These are phyloP conservation scores for Drosophila emarginata DNA, from an alignment of 2,888 invertebrate species.

Conservation along the genomic window DNA sequence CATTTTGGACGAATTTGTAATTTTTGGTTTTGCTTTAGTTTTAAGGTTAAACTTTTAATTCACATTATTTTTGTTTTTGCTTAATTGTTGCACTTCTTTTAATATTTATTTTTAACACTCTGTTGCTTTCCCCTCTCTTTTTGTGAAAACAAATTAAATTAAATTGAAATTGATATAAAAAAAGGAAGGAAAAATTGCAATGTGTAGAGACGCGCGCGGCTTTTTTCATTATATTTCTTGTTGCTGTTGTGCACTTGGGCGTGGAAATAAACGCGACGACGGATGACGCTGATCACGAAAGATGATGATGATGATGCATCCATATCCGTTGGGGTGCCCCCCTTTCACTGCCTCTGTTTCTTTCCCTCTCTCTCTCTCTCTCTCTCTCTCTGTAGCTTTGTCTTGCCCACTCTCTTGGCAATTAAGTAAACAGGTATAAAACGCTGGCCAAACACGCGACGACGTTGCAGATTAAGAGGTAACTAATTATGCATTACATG, in stretches of 20 bases:
- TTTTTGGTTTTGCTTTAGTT: constrained; percentile 17
- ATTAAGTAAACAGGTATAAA: constrained; percentile 42
- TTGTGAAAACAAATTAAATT: constrained; percentile 54
- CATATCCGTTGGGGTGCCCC: constrained; percentile 58
- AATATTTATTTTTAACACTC: constrained; percentile 44
- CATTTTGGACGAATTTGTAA: constrained; percentile 40
- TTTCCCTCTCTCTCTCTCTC: too few species aligned
- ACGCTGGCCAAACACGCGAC: constrained; percentile 37
- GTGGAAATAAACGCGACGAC: constrained; percentile 43
- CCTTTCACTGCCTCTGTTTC: constrained; percentile 10
- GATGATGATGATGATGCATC: constrained; percentile 49
- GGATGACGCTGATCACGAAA: constrained; percentile 30
- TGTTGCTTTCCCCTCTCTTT: neutral
- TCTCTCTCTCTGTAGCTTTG: neutral
- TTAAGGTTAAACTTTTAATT: constrained; percentile 34
- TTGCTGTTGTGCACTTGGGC: constrained; percentile 46
- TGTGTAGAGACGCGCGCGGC: constrained; percentile 7
- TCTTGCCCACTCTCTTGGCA: constrained; percentile 6
- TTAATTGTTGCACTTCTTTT: constrained; percentile 49
- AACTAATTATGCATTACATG: constrained; percentile 60
- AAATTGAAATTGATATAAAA: constrained; percentile 60
- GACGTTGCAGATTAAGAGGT: constrained; percentile 53
- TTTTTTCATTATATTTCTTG: constrained; percentile 16
- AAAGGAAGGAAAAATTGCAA: constrained; percentile 24
- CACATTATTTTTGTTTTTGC: constrained; percentile 38